Evolutionary conservation across 2,797 vertebrate species (phyloP).

Genomic region (Galaxias olidus): DNA sequence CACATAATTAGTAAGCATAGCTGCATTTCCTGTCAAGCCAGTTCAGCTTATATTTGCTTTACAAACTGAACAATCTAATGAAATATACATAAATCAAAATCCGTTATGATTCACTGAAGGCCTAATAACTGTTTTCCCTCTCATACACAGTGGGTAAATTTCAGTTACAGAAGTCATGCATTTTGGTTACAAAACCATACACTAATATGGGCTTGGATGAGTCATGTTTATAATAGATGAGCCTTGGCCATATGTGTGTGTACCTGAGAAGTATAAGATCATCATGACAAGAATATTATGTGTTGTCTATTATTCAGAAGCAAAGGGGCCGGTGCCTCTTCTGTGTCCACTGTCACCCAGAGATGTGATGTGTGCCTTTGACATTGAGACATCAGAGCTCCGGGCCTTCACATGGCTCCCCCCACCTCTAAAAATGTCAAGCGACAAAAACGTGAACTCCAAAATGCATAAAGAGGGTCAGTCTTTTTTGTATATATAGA

Average conservation of each 20-base stretch:
- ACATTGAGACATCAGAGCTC: constrained; percentile 60
- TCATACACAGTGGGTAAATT: too few species aligned
- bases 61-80: too few species aligned
- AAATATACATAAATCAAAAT: too few species aligned
- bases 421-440: constrained; percentile 63
- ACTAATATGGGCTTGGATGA: too few species aligned
- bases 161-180: too few species aligned
- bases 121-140: too few species aligned
- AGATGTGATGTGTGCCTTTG: constrained; percentile 49
- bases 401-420: constrained; percentile 53
- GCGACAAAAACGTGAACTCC: constrained; percentile 70
- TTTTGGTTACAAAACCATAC: too few species aligned
- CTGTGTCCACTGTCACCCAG: constrained; percentile 23
- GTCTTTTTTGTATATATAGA: constrained; percentile 60
- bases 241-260: not conserved
- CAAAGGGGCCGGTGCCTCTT: constrained; percentile 46
- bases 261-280: not conserved
- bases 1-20: too few species aligned
- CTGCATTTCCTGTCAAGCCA: too few species aligned
- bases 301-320: constrained; percentile 21
- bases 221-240: too few species aligned
- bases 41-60: too few species aligned
- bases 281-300: not conserved
- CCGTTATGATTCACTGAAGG: too few species aligned
- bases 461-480: constrained; percentile 60